A percentile compares a stretch with the other conserved stretches of the same genome.
phyloP scores from a whole-genome alignment of 64 coral and sea anemone species.

The Catalaphyllia jardinei region DNA sequence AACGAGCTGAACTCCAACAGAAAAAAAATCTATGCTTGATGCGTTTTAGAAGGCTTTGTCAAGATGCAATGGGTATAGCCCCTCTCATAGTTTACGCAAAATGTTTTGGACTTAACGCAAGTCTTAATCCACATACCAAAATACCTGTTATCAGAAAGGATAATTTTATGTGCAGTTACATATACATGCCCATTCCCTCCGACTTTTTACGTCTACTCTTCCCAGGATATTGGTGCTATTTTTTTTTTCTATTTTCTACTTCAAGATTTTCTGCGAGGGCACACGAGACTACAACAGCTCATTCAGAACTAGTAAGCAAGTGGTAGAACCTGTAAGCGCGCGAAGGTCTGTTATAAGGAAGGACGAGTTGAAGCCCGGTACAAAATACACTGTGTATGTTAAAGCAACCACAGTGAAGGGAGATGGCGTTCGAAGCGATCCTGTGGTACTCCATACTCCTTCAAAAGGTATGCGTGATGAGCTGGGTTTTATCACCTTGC shows the following conservation, averaged over 20 bases:
- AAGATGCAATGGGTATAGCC: too few relatives aligned
- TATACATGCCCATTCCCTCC: not conserved
- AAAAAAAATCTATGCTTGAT: too few relatives aligned
- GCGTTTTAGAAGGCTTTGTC: too few relatives aligned
- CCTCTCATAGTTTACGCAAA: too few relatives aligned
- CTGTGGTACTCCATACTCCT: not conserved
- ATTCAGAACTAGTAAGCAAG: not conserved
- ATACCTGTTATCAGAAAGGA: too few relatives aligned
- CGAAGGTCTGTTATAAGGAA: not conserved
- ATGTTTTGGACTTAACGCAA: too few relatives aligned
- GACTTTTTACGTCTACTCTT: not conserved
- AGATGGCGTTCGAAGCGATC: conserved; percentile 19
- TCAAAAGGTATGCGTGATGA: conserved; percentile 1
- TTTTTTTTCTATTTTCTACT: not conserved
- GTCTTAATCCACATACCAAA: too few relatives aligned
- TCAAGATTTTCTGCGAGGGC: conserved; percentile 44
- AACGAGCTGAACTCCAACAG: not conserved
- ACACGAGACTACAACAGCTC: not conserved
- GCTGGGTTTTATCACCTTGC: too few relatives aligned
- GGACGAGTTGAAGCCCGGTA: conserved; percentile 18
- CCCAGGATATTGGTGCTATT: not conserved
- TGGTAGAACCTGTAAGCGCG: not conserved
- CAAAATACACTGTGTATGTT: conserved; percentile 38
- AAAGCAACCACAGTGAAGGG: conserved; percentile 20
- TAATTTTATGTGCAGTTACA: not conserved